These are phyloP conservation scores for Tipula vernalis DNA, from an alignment of 2,888 invertebrate species.

Conservation along the genomic window DNA sequence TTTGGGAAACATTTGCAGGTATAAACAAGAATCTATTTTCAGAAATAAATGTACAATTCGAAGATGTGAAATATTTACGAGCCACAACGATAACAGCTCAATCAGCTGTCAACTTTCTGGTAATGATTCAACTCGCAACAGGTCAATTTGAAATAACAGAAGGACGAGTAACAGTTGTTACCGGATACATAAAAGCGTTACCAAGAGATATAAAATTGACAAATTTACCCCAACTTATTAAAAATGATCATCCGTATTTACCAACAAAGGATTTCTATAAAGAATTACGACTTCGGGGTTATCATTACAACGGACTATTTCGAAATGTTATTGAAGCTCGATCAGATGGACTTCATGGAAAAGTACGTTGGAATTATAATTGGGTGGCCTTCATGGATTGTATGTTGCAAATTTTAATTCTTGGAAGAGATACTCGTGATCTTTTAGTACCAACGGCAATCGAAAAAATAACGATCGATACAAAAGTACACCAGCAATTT, in stretches of 20 bases:
- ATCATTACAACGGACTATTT: conserved; percentile 38
- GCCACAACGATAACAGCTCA: conserved; percentile 68
- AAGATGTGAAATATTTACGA: conserved; percentile 68
- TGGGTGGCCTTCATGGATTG: conserved; percentile 86
- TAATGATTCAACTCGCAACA: conserved; percentile 47
- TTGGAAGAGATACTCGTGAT: conserved; percentile 54
- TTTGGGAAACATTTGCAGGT: conserved; percentile 67
- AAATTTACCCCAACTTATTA: conserved; percentile 20
- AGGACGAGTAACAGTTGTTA: conserved; percentile 53
- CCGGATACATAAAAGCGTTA: conserved; percentile 47
- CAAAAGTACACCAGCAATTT: conserved; percentile 43
- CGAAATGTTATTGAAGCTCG: conserved; percentile 27
- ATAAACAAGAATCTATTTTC: conserved; percentile 37
- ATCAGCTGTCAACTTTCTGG: conserved; percentile 36
- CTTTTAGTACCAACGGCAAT: conserved; percentile 66
- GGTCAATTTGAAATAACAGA: conserved; percentile 53
- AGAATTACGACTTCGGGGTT: no score
- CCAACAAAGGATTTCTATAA: conserved; percentile 36
- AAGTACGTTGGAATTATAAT: conserved; percentile 57
- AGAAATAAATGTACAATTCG: conserved; percentile 42
- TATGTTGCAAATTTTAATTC: conserved; percentile 70
- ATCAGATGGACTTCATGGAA: conserved; percentile 29
- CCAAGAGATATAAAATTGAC: conserved; percentile 32
- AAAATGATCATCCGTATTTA: conserved; percentile 28
- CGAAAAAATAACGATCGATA: conserved; percentile 56